Evolutionary conservation across 2,797 vertebrate species (phyloP), one percentile per base, ranked within the genome.

Genomic region (Ctenopoma multispine): DNA sequence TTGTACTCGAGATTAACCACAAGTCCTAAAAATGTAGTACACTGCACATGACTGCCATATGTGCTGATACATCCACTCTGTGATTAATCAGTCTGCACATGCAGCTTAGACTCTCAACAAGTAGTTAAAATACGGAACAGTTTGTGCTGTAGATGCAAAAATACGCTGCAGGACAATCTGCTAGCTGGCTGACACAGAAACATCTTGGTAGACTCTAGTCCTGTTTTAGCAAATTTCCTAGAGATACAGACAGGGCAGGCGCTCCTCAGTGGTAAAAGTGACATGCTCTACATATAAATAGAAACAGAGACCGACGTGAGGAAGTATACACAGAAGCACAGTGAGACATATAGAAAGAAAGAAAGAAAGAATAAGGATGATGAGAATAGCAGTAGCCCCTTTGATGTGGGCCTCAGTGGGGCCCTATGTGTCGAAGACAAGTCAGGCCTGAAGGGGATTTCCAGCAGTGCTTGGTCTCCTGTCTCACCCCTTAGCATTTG

Each of bases 361-460:
- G 63, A 62, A 63, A 60, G 75, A 27, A 27, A 4, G 29, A 59
- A 61, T 74, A 62, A 69, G 83, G 80, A 47, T 85, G 84, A 88
- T 89, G 89, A 89, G 84, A 86, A 82, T 68, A 90, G 84, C 88
- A 90, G 89, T 76, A 87, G 85, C 66, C 72, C 75, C 72, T 91
- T 91, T 89, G 89, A 90, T 90, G 90, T 91, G 91, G 87, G 87
- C 83, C 85, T 90, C 82, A 60, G 65, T 38, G 15, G 79, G 88
- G 83, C 81, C 80, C 47, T 70, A 77, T 75, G 69, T 69, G 82
- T 81, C 73, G 82, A 41, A 81, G 77, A 84, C 59, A 38, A 85
- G 51, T 78, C 80, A 81, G 82, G 82, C 81, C 79, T 63, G 85
- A 88, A 82, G 92, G 92, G 92, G 92, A 93, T 92, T 93, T 92